Evolutionary conservation across 2,888 invertebrate species (phyloP), one percentile per base, ranked within the genome.

Genomic region (Drosophila nr. fundita): DNA sequence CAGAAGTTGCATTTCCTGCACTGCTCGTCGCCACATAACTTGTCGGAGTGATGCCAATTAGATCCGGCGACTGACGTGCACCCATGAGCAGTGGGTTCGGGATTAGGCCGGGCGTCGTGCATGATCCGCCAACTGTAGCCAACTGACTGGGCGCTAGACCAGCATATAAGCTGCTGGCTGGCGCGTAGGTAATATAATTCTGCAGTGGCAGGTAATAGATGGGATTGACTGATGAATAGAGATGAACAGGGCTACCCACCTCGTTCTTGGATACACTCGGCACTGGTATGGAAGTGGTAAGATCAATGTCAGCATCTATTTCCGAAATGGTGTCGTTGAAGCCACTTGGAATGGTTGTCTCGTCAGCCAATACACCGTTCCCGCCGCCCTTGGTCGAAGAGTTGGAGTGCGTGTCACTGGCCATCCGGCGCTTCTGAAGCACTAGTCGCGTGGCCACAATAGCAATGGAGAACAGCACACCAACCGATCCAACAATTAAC

Each of bases 241-340:
- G 49, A 29, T 24, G 62, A 40, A 15, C 21, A 42, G 30, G 24
- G 32, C 34, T 50, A 88, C 90, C 90, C 82, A 93, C 93, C 91
- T 93, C 93, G 69, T 91, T 92, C 78, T 92, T 92, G 32, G 93
- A 93, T n/a, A 93, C 92, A 74, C 92, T 93, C 63, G 94, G 94
- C 65, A 94, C 93, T 38, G 94, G 94, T 55, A 94, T 94, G 34
- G 95, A 94, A 5, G 89, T 88, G 68, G 95, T 95, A 64, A 96
- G 93, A 91, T 95, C 96, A 80, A 96, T 96, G 91, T 96, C 96
- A 27, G 95, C 96, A 90, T 96, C 96, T 75, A 96, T 95, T 94
- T 97, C 97, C 82, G 97, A 97, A 93, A 97, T 96, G 91, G 97
- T 97, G 93, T 97, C 97, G 68, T 93, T 92, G 93, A 97, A 97